Evolutionary conservation across 2,888 invertebrate genomes (phyloP).

Genomic region (Eulithis prunata): DNA sequence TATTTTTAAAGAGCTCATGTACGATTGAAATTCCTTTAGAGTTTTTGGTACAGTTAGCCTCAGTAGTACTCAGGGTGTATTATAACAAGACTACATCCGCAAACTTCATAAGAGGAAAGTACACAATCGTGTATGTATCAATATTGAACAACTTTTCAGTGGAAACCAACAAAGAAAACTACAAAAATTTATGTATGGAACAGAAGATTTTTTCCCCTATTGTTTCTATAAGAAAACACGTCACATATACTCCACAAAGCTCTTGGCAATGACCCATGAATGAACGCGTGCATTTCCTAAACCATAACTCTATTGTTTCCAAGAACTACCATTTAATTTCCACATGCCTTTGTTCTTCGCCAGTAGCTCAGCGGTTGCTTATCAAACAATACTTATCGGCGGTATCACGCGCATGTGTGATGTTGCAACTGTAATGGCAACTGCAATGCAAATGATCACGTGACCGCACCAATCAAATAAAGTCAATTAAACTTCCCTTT

Average conservation of each 20-base stretch:
- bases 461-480: slow-evolving; percentile 7
- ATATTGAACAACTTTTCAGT: too few species aligned
- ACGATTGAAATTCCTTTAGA: too few species aligned
- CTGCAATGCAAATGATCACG: slow-evolving; percentile 2
- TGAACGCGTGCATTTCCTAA: slow-evolving; percentile 3
- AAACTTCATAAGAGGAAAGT: too few species aligned
- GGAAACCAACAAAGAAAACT: too few species aligned
- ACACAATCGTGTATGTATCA: too few species aligned
- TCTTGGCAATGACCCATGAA: slow-evolving; percentile 6
- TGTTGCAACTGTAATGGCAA: slow-evolving; percentile 9
- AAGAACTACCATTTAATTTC: slow-evolving; percentile 15
- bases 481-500: too few species aligned
- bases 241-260: neutral
- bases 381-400: slow-evolving; percentile 30
- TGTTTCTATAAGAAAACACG: neutral
- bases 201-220: too few species aligned
- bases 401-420: slow-evolving; percentile 17
- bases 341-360: slow-evolving; percentile 22
- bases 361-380: slow-evolving; percentile 18
- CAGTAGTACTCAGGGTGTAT: too few species aligned
- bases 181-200: too few species aligned
- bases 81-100: too few species aligned
- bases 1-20: neutral
- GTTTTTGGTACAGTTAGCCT: too few species aligned
- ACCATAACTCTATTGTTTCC: slow-evolving; percentile 23